Percentiles rank a stretch among this genome's conserved stretches.
Evolutionary conservation across 2,797 vertebrate species (phyloP).

Genomic region (Gephyroberyx darwinii): DNA sequence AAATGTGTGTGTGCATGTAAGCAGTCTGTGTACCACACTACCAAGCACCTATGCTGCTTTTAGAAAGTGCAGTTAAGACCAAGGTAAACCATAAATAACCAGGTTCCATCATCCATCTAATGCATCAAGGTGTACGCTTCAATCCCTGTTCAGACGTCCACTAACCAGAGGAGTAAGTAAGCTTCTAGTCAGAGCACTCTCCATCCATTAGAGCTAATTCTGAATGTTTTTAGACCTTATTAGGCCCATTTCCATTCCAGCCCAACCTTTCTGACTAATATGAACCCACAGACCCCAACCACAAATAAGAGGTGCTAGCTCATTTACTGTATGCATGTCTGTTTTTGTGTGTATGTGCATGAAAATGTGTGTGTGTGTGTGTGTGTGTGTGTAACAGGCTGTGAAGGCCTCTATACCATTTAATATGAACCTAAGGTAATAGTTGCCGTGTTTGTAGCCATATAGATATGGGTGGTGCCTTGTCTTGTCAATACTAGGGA

Average conservation of each 20-base stretch:
- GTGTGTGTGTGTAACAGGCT: not conserved
- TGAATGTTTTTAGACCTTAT: conserved; percentile 61
- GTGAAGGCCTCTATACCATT: not conserved
- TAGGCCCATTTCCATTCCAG: conserved; percentile 54
- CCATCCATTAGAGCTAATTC: conserved; percentile 66
- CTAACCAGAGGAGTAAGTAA: conserved; percentile 48
- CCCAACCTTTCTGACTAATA: conserved; percentile 48
- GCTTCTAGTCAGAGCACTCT: conserved; percentile 71
- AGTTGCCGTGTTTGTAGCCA: conserved; percentile 59
- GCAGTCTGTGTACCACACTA: conserved; percentile 17
- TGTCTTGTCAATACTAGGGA: conserved; percentile 65
- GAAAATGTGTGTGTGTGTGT: conserved; percentile 31
- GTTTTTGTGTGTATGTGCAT: conserved; percentile 23
- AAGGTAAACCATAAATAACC: conserved; percentile 52
- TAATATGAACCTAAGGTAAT: conserved; percentile 52
- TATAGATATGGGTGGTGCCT: conserved; percentile 69
- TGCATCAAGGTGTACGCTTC: conserved; percentile 31
- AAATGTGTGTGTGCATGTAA: conserved; percentile 23
- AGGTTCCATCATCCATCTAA: conserved; percentile 46
- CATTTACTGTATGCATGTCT: conserved; percentile 20
- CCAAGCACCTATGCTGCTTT: conserved; percentile 36
- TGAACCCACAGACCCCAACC: conserved; percentile 33
- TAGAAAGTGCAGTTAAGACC: conserved; percentile 42
- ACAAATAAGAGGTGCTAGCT: conserved; percentile 32
- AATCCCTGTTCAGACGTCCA: conserved; percentile 25